phyloP scores from a whole-genome alignment of 2,797 vertebrate species.

The Oceanodroma leucorhoa region DNA sequence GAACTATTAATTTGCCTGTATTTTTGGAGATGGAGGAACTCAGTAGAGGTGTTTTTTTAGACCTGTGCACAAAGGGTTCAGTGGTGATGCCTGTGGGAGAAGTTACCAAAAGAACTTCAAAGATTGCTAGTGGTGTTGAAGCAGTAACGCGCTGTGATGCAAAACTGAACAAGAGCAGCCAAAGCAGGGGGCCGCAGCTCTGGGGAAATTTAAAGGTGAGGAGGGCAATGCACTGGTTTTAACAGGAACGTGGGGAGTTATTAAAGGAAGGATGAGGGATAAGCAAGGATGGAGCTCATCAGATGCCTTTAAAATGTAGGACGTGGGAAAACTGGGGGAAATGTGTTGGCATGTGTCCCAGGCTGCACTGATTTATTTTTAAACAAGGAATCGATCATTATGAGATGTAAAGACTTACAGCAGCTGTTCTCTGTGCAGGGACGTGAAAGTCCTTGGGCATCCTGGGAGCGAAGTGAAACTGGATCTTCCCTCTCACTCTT shows the following conservation, averaged over 20 bases:
- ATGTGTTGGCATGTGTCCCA: conserved; percentile 39
- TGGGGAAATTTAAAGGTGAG: background rate
- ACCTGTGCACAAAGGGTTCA: background rate
- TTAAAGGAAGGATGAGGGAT: conserved; percentile 48
- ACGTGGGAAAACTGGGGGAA: conserved; percentile 58
- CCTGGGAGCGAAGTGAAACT: conserved; percentile 10
- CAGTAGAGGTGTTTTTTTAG: background rate
- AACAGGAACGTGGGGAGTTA: conserved; percentile 14
- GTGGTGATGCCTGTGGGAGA: background rate
- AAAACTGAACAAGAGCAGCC: background rate
- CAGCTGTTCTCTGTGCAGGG: conserved; percentile 52
- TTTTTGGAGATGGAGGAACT: background rate
- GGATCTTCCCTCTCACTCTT: background rate
- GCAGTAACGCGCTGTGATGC: background rate
- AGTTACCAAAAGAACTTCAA: background rate
- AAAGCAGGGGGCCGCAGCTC: background rate
- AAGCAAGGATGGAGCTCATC: conserved; percentile 34
- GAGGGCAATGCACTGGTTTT: conserved; percentile 20
- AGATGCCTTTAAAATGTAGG: conserved; percentile 62
- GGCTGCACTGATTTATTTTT: conserved; percentile 61
- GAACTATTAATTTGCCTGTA: background rate
- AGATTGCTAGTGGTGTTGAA: background rate
- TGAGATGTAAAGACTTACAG: conserved; percentile 43
- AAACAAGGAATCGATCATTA: conserved; percentile 57
- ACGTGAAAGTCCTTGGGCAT: conserved; percentile 52